These are phyloP conservation scores for Tetropium fuscum DNA, from an alignment of 2,888 invertebrate genomes.

Conservation along the genomic window DNA sequence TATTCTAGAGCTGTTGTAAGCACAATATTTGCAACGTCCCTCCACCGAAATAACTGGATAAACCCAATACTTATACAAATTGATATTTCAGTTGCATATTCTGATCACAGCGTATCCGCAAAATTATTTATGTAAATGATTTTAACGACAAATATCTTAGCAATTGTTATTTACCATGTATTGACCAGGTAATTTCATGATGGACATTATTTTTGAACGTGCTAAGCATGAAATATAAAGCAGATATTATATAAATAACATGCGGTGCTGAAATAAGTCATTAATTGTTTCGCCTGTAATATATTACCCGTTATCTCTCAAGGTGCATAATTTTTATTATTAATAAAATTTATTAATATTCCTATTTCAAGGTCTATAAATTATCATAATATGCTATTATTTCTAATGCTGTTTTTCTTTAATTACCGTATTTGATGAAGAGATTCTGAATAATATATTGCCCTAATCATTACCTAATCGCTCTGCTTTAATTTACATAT, in stretches of 20 bases:
- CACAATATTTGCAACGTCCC: too few species aligned
- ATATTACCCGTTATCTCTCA: constrained; percentile 26
- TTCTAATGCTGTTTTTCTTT: not conserved
- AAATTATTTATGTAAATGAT: constrained; percentile 26
- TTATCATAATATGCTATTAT: constrained; percentile 16
- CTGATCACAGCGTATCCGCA: constrained; percentile 21
- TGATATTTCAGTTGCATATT: constrained; percentile 16
- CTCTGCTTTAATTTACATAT: not conserved
- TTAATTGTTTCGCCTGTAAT: constrained; percentile 20
- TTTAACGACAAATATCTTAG: constrained; percentile 25
- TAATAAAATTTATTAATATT: constrained; percentile 26
- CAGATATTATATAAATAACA: constrained; percentile 12
- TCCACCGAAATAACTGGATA: too few species aligned
- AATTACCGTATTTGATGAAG: not conserved
- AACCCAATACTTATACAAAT: too few species aligned
- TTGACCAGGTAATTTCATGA: constrained; percentile 22
- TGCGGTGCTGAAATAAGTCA: constrained; percentile 15
- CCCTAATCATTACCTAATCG: not conserved
- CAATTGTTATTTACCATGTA: constrained; percentile 28
- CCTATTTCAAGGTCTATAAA: constrained; percentile 21
- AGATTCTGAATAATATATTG: not conserved
- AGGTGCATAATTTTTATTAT: constrained; percentile 30
- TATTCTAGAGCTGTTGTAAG: too few species aligned
- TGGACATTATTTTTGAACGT: constrained; percentile 25
- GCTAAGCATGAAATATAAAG: constrained; percentile 5